A percentile compares a stretch with the other conserved stretches of the same genome.
Evolutionary conservation across 2,113 vertebrate genomes (phyloP).

Genomic region (Brienomyrus longianalis): DNA sequence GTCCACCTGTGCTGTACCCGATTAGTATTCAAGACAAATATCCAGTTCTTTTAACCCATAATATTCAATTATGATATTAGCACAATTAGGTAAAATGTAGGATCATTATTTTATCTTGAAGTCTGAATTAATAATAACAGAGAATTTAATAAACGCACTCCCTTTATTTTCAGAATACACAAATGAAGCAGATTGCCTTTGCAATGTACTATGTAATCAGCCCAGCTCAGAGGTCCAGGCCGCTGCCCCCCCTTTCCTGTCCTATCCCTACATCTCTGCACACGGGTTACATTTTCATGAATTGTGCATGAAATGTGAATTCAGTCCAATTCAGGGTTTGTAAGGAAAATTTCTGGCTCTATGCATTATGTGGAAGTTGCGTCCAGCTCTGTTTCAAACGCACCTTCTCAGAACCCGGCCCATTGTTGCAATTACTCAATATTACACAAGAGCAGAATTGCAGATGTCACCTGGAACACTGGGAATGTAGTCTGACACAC

Average conservation of each 20-base stretch:
- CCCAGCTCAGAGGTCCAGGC: no score
- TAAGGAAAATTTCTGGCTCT: neutral
- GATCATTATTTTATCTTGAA: neutral
- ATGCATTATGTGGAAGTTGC: neutral
- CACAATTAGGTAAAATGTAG: neutral
- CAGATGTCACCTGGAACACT: neutral
- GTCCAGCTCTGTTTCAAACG: neutral
- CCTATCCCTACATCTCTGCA: neutral
- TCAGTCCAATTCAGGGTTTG: neutral
- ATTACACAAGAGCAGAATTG: neutral
- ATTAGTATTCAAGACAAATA: neutral
- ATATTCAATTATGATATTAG: neutral
- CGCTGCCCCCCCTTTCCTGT: neutral
- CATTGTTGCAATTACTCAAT: neutral
- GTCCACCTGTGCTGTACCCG: neutral
- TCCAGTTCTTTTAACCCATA: neutral
- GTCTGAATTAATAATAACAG: neutral
- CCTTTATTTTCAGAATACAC: neutral
- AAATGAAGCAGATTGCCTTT: neutral
- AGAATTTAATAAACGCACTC: neutral
- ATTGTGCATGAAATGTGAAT: neutral
- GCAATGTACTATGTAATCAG: neutral
- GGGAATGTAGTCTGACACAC: neutral
- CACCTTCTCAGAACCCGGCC: neutral
- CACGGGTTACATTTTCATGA: neutral